phyloP scores from a whole-genome alignment of 2,888 invertebrate species.

The Plagiodera versicolora region DNA sequence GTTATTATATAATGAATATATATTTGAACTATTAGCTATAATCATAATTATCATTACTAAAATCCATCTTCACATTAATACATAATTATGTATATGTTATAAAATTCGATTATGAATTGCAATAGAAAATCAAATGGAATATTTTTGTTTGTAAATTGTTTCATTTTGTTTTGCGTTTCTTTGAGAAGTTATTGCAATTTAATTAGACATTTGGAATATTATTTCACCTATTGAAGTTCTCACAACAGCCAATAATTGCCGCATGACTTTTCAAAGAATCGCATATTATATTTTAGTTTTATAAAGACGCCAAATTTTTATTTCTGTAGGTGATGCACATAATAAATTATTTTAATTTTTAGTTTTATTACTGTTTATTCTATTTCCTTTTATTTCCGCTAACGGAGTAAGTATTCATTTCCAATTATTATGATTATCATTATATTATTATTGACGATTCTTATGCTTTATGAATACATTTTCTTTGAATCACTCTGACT shows the following conservation, averaged over 20 bases:
- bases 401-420: constrained; percentile 25
- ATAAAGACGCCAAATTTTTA: constrained; percentile 29
- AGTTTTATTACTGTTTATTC: constrained; percentile 27
- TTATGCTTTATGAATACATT: constrained; percentile 20
- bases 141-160: constrained; percentile 27
- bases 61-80: constrained; percentile 12
- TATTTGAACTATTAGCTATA: constrained; percentile 19
- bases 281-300: constrained; percentile 27
- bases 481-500: neutral
- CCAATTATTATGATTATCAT: constrained; percentile 17
- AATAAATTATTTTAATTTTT: constrained; percentile 32
- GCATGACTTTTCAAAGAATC: constrained; percentile 22
- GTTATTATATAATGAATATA: constrained; percentile 25
- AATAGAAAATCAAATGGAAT: constrained; percentile 20
- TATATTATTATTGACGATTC: constrained; percentile 17
- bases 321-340: constrained; percentile 32
- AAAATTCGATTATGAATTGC: constrained; percentile 16
- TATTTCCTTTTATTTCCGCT: constrained; percentile 22
- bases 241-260: neutral
- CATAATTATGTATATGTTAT: constrained; percentile 11
- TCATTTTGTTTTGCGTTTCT: constrained; percentile 26
- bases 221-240: neutral
- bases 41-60: constrained; percentile 20
- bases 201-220: too few relatives aligned
- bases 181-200: constrained; percentile 19